Evolutionary conservation across 2,797 vertebrate genomes (phyloP).

Genomic region (Poecilia gillii): DNA sequence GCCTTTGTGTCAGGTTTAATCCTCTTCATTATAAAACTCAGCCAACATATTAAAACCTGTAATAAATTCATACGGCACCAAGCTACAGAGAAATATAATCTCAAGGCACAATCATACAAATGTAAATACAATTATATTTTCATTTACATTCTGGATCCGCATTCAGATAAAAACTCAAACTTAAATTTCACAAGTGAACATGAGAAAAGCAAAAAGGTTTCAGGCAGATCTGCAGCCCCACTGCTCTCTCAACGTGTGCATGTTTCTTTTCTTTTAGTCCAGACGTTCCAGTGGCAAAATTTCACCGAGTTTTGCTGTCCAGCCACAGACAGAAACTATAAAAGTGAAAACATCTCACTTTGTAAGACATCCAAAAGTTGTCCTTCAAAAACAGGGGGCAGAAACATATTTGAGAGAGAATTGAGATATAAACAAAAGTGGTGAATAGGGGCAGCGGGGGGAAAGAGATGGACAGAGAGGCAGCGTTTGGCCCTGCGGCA

Average conservation of each 20-base stretch:
- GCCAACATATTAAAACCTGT: not conserved
- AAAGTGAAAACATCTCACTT: not conserved
- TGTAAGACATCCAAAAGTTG: conserved; percentile 2
- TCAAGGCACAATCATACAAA: not conserved
- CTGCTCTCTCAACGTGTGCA: not conserved
- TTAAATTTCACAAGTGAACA: not conserved
- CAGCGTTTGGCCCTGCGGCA: conserved; percentile 40
- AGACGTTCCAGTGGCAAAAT: not conserved
- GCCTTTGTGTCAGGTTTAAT: not conserved
- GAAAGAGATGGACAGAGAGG: conserved; percentile 25
- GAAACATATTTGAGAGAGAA: not conserved
- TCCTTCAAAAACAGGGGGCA: not conserved
- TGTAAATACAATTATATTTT: not conserved
- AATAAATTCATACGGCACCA: not conserved
- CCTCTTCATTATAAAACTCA: not conserved
- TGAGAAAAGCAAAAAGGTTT: not conserved
- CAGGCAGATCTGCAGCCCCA: not conserved
- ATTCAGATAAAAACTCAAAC: not conserved
- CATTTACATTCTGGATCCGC: not conserved
- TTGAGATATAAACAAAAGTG: conserved; percentile 12
- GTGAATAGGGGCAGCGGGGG: conserved; percentile 20
- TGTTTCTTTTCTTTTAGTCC: not conserved
- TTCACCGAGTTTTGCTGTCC: not conserved
- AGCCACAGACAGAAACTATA: not conserved
- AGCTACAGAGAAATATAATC: not conserved